phyloP scores from a whole-genome alignment of 2,113 vertebrate genomes.

The Cebus imitator region DNA sequence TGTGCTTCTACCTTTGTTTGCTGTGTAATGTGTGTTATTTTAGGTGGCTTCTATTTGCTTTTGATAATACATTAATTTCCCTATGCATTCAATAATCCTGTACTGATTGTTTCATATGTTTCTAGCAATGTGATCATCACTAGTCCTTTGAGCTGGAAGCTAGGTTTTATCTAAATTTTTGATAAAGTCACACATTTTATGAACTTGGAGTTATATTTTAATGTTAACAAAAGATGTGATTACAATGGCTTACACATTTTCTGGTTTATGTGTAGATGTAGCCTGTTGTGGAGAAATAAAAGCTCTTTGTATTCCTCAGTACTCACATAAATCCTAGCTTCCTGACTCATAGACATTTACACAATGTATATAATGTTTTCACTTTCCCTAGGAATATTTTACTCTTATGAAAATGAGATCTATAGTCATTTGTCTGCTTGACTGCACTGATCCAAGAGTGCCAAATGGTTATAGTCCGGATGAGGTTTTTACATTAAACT shows the following conservation, averaged over 20 bases:
- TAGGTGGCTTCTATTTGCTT: background rate
- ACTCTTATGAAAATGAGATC: background rate
- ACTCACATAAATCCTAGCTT: background rate
- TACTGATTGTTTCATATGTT: background rate
- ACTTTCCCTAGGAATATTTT: background rate
- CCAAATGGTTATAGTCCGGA: background rate
- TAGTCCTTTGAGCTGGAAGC: background rate
- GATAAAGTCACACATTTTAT: background rate
- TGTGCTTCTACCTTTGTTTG: background rate
- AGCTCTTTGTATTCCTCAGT: background rate
- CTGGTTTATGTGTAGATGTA: background rate
- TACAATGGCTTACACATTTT: background rate
- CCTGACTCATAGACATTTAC: background rate
- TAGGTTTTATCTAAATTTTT: slow-evolving; percentile 6
- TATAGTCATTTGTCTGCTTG: background rate
- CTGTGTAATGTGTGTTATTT: background rate
- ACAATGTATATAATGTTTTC: background rate
- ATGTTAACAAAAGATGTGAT: background rate
- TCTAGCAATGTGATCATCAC: background rate
- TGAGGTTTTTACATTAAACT: background rate
- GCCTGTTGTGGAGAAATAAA: background rate
- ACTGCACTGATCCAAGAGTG: background rate
- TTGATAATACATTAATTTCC: background rate
- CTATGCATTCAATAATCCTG: background rate
- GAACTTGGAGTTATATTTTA: background rate